phyloP scores from a whole-genome alignment of 2,113 vertebrate species.

The Gavialis gangeticus region DNA sequence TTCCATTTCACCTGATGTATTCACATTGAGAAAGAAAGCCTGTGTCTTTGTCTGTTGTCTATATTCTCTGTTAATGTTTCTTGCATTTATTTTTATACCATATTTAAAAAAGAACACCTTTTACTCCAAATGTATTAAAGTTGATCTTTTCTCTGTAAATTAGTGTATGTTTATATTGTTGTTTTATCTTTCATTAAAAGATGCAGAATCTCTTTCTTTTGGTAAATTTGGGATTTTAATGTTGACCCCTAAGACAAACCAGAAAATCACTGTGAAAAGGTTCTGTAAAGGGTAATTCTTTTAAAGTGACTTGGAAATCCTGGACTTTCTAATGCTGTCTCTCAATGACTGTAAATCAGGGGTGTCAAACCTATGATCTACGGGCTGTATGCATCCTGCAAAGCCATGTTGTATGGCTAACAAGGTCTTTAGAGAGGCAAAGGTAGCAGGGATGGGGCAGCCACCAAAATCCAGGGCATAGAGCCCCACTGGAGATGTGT shows the following conservation, averaged over 20 bases:
- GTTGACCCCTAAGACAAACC: slow-evolving; percentile 45
- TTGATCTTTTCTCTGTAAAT: slow-evolving; percentile 92
- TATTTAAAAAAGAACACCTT: slow-evolving; percentile 94
- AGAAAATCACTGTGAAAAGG: slow-evolving; percentile 41
- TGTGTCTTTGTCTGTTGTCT: slow-evolving; percentile 85
- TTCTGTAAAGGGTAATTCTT: slow-evolving; percentile 35
- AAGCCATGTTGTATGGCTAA: too few relatives aligned
- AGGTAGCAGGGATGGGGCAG: too few relatives aligned
- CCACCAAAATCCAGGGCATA: too few relatives aligned
- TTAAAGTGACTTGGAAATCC: slow-evolving; percentile 51
- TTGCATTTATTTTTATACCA: slow-evolving; percentile 99
- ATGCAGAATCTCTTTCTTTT: slow-evolving; percentile 82
- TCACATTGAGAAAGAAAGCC: slow-evolving; percentile 83
- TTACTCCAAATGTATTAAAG: slow-evolving; percentile 95
- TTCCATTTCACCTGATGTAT: slow-evolving; percentile 87
- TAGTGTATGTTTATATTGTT: slow-evolving; percentile 88
- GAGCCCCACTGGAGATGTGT: too few relatives aligned
- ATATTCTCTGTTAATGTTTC: slow-evolving; percentile 90
- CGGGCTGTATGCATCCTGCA: too few relatives aligned
- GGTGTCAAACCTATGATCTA: too few relatives aligned
- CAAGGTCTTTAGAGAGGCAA: too few relatives aligned
- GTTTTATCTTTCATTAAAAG: slow-evolving; percentile 88
- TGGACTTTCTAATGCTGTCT: slow-evolving; percentile 62
- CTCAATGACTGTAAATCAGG: slow-evolving; percentile 39
- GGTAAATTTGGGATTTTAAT: slow-evolving; percentile 73